phyloP scores from a whole-genome alignment of 2,113 vertebrate species.

The Colius striatus region DNA sequence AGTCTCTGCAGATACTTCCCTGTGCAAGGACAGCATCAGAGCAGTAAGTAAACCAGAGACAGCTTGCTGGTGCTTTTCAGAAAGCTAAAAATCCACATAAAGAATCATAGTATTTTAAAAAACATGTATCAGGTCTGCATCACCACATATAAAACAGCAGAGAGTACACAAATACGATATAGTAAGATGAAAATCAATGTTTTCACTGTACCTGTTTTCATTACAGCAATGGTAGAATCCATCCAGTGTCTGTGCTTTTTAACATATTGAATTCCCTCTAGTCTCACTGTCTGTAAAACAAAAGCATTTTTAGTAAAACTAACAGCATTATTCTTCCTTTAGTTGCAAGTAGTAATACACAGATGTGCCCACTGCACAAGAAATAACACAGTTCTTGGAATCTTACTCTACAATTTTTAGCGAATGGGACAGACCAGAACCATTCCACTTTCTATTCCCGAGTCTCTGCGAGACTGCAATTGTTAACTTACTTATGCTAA shows the following conservation, averaged over 20 bases:
- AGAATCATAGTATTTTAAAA: background rate
- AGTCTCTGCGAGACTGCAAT: background rate
- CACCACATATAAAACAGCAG: background rate
- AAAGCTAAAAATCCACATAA: background rate
- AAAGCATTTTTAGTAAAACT: constrained; percentile 22
- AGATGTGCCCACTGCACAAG: background rate
- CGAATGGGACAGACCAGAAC: background rate
- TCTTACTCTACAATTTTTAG: background rate
- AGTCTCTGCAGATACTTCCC: background rate
- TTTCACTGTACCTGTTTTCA: constrained; percentile 39
- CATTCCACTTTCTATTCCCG: background rate
- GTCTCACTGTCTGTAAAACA: constrained; percentile 63
- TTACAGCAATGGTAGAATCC: background rate
- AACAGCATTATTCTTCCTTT: background rate
- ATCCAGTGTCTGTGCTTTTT: background rate
- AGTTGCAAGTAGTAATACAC: background rate
- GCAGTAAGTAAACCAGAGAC: background rate
- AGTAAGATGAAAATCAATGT: background rate
- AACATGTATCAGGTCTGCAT: background rate
- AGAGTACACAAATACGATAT: background rate
- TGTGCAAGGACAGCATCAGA: background rate
- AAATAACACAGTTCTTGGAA: background rate
- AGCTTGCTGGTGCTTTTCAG: background rate
- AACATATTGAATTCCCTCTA: constrained; percentile 45
- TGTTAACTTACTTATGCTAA: background rate